These are phyloP conservation scores for Anthonomus grandis DNA, from an alignment of 1,140 invertebrate genomes.

Conservation along the genomic window DNA sequence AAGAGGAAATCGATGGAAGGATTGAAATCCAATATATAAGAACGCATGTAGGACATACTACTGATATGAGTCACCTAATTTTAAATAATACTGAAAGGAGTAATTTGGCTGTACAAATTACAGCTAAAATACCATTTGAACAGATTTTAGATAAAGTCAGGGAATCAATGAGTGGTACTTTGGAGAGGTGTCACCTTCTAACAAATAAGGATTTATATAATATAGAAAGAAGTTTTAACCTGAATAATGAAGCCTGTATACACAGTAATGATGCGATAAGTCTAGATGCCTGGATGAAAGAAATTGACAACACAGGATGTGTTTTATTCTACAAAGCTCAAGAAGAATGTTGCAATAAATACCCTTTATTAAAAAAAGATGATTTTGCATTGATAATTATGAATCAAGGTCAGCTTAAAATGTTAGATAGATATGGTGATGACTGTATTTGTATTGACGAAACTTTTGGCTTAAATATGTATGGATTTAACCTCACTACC, in stretches of 20 bases:
- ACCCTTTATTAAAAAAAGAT: not conserved
- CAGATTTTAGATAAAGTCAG: slow-evolving; percentile 9
- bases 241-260: not conserved
- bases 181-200: not conserved
- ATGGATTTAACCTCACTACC: slow-evolving; percentile 16
- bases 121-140: slow-evolving; percentile 6
- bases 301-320: not conserved
- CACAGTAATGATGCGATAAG: slow-evolving; percentile 7
- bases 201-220: slow-evolving; percentile 17
- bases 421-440: slow-evolving; percentile 14
- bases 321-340: slow-evolving; percentile 13
- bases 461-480: slow-evolving; percentile 19
- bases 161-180: not conserved
- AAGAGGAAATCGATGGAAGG: not conserved
- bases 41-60: slow-evolving; percentile 16
- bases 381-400: slow-evolving; percentile 11
- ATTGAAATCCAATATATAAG: not conserved
- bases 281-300: slow-evolving; percentile 12
- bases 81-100: not conserved
- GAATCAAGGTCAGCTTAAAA: slow-evolving; percentile 6
- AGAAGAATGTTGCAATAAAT: slow-evolving; percentile 2
- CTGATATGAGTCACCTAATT: slow-evolving; percentile 11
- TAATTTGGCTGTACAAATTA: slow-evolving; percentile 3
- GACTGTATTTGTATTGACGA: slow-evolving; percentile 21
- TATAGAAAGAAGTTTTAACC: slow-evolving; percentile 6